A percentile compares a stretch with the other conserved stretches of the same genome.
Evolutionary conservation across 1,140 invertebrate genomes (phyloP).

Genomic region (Phymorhynchus buccinoides): DNA sequence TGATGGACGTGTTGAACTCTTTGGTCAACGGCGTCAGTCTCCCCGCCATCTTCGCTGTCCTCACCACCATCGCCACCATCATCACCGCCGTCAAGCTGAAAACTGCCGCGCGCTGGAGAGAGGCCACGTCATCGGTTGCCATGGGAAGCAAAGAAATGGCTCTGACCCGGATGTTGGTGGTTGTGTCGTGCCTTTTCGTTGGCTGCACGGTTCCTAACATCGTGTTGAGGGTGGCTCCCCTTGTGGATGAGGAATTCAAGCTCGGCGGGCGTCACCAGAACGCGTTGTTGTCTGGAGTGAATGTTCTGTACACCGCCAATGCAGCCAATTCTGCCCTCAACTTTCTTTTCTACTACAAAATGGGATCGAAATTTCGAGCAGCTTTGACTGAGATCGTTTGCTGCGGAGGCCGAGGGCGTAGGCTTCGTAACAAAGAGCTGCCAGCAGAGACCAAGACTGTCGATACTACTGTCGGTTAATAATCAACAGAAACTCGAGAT

Average conservation of each 20-base stretch:
- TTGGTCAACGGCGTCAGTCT: not conserved
- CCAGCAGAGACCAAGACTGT: not conserved
- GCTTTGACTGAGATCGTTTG: not conserved
- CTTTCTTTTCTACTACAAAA: conserved; percentile 22
- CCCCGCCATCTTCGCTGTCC: not conserved
- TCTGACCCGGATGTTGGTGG: not conserved
- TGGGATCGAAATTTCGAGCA: not conserved
- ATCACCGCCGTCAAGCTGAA: conserved; percentile 16
- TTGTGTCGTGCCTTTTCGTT: conserved; percentile 11
- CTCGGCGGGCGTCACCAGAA: not conserved
- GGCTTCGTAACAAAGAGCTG: not conserved
- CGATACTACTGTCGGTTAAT: not conserved
- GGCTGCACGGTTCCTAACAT: conserved; percentile 6
- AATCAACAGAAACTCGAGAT: too few relatives aligned
- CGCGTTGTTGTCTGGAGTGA: not conserved
- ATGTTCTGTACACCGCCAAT: not conserved
- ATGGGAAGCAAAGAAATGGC: not conserved
- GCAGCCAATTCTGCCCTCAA: conserved; percentile 18
- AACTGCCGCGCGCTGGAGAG: not conserved
- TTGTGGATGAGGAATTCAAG: not conserved
- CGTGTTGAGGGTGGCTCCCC: not conserved
- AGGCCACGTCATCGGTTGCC: not conserved
- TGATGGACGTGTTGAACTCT: not conserved
- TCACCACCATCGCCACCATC: conserved; percentile 18
- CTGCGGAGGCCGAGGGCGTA: not conserved